phyloP scores from a whole-genome alignment of 1,140 invertebrate genomes.

The Ladona fulva region DNA sequence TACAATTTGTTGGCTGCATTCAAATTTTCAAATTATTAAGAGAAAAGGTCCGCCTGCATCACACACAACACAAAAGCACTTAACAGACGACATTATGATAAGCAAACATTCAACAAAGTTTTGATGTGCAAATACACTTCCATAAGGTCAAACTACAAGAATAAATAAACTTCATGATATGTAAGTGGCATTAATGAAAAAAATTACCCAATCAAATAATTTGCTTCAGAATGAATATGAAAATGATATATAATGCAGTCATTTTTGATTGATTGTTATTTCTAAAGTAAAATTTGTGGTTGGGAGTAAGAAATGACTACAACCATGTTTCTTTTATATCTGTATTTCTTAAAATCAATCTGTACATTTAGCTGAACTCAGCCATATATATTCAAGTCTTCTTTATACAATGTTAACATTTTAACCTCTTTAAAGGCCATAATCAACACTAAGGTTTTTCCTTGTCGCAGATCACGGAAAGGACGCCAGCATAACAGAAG shows the following conservation, averaged over 20 bases:
- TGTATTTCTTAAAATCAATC: conserved; percentile 8
- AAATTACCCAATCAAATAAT: too few relatives aligned
- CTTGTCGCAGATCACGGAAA: background rate
- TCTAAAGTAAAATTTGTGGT: background rate
- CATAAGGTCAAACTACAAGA: background rate
- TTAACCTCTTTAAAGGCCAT: background rate
- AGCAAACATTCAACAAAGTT: background rate
- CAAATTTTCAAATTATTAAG: background rate
- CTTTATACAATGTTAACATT: background rate
- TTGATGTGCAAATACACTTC: background rate
- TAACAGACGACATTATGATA: background rate
- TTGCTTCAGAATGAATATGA: too few relatives aligned
- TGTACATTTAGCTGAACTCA: background rate
- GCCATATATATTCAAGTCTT: conserved; percentile 7
- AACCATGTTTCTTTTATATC: background rate
- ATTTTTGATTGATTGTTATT: too few relatives aligned
- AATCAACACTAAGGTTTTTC: background rate
- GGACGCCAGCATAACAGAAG: background rate
- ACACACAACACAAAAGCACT: background rate
- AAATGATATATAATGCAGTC: too few relatives aligned
- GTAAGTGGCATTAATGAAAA: too few relatives aligned
- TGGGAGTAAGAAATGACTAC: background rate
- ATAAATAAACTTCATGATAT: background rate
- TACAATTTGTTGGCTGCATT: background rate
- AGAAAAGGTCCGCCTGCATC: background rate